Base-by-base conservation (phyloP, 2,797 vertebrate genomes). In the Toxotes lorentzi region DNA sequence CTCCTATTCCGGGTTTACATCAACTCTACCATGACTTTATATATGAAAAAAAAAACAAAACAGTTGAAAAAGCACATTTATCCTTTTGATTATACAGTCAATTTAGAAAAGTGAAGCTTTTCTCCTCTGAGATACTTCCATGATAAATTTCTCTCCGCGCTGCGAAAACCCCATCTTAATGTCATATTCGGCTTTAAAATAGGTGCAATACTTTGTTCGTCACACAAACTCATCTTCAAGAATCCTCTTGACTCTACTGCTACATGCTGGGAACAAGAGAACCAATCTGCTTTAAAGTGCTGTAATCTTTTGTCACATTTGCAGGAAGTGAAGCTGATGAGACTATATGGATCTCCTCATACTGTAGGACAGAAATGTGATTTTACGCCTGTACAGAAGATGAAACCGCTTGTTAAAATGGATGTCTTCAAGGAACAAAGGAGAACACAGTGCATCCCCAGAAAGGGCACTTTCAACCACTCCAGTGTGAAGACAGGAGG, bases 381-480 rank as follows among this genome's bases (percentile, higher is more conserved):
- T 50, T 23, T 71, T 0, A n/a, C 3, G 35, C 10, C 34, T 50
- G 34, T 40, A n/a, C 5, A n/a, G 30, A 62, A 30, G 69, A 59
- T 63, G 41, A 34, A 53, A 41, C 8, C 1, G 4, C 32, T 54
- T 4, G 27, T 79, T 63, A 21, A 67, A 71, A 57, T 40, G 27
- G 38, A 24, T 16, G 53, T 43, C 56, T 78, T 68, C 21, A n/a
- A 66, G 41, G 75, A 71, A 81, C 72, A 74, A 69, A 69, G 67
- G 13, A 27, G 76, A 67, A 83, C 79, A 38, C 3, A 0, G 27
- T 17, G 58, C 57, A 10, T 71, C 57, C 23, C 51, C 11, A 14
- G 14, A 54, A 74, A 67, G 45, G 23, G 72, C 61, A 62, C 73
- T 90, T 65, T 76, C 17, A 62, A 9, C 48, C 66, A 67, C 81